These are phyloP conservation scores for Macrocentrus cingulum DNA, from an alignment of 1,140 invertebrate species.

Conservation along the genomic window DNA sequence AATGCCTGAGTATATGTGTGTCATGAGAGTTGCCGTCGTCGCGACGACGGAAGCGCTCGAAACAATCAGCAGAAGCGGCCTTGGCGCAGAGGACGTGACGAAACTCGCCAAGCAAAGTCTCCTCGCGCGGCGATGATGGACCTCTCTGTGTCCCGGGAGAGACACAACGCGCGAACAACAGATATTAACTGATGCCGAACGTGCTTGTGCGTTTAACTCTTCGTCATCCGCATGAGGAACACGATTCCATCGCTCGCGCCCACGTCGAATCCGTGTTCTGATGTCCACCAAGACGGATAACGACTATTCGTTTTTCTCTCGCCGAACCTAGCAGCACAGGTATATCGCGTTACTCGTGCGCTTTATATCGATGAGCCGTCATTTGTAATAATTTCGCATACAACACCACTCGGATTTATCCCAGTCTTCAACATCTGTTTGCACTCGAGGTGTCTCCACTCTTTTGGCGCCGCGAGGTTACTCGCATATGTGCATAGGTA, in stretches of 20 bases:
- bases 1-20: slow-evolving; percentile 37
- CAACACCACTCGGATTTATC: slow-evolving; percentile 14
- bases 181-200: slow-evolving; percentile 17
- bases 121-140: background rate
- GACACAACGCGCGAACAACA: slow-evolving; percentile 16
- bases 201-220: slow-evolving; percentile 22
- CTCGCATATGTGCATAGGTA: no score
- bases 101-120: slow-evolving; percentile 30
- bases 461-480: no score
- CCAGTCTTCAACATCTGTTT: no score
- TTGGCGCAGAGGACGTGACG: slow-evolving; percentile 42
- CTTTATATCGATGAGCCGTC: slow-evolving; percentile 25
- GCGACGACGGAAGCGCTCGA: slow-evolving; percentile 37
- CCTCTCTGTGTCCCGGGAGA: background rate
- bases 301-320: slow-evolving; percentile 18
- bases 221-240: slow-evolving; percentile 34
- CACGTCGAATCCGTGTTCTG: slow-evolving; percentile 13
- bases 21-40: slow-evolving; percentile 32
- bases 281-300: slow-evolving; percentile 2
- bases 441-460: no score
- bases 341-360: background rate
- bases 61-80: slow-evolving; percentile 44
- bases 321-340: background rate
- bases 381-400: slow-evolving; percentile 28
- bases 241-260: slow-evolving; percentile 28